Evolutionary conservation across 2,797 vertebrate genomes (phyloP), one percentile per base, ranked within the genome.

Genomic region (Enteromius fasciolatus): DNA sequence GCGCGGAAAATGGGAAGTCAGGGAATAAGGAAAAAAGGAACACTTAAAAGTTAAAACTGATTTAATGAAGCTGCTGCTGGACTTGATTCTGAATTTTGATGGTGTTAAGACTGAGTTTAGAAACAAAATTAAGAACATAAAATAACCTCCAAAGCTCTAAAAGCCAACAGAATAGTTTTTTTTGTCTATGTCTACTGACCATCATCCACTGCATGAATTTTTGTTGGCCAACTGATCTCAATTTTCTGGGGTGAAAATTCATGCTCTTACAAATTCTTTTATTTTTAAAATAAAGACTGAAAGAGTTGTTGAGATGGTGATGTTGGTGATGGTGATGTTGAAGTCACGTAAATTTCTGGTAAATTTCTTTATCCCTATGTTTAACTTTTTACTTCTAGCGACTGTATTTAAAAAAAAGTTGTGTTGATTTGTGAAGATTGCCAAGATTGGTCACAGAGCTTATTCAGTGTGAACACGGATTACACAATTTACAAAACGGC

Each of bases 1-100:
- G 78, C 70, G 78, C 76, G 82, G 86, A 89, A 89, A 89, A 87
- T 84, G 66, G 81, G 82, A 83, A 86, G 81, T 79, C 67, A 72
- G 80, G 80, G 73, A 86, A 80, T 25, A 66, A 50, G 67, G 73
- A 66, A 86, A 33, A 78, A 77, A 73, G 76, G 64, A 79, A 77
- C 33, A 66, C 63, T 70, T 76, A 52, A 78, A 79, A 81, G 75
- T 69, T 80, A 63, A 76, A 70, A 74, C 57, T 61, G 61, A 74
- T 73, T 80, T 77, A 84, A 63, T 66, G 20, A 82, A 75, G 70
- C 15, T 66, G 66, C n/a, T 54, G 23, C 20, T 2, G 15, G 46
- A 44, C 57, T n/a, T 1, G 9, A 80, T 80, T 80, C 1, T 11
- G 28, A 57, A 57, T 59, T 59, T 59, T 59, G 79, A 81, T 79